phyloP scores from a whole-genome alignment of 2,888 invertebrate genomes.

The Hoplodrina ambigua region DNA sequence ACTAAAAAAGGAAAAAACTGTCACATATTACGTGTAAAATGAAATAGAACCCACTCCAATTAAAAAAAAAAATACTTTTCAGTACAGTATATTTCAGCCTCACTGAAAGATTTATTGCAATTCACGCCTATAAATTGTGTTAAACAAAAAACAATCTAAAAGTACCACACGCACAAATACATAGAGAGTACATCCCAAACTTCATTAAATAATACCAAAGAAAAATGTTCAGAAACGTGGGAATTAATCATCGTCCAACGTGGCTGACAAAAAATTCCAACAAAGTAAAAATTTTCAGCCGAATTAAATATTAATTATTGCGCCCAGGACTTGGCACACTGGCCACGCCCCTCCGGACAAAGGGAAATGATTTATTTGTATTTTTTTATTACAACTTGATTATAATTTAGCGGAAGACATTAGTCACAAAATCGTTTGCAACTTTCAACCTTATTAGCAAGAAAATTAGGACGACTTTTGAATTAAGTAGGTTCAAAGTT shows the following conservation, averaged over 20 bases:
- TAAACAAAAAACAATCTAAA: slow-evolving; percentile 28
- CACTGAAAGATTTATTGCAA: slow-evolving; percentile 38
- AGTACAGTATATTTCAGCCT: slow-evolving; percentile 35
- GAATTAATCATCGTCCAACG: slow-evolving; percentile 60
- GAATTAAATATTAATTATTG: slow-evolving; percentile 72
- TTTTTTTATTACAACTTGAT: slow-evolving; percentile 68
- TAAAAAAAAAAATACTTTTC: slow-evolving; percentile 21
- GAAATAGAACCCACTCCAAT: slow-evolving; percentile 26
- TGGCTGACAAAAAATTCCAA: slow-evolving; percentile 56
- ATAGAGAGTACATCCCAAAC: slow-evolving; percentile 33
- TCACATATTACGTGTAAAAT: slow-evolving; percentile 20
- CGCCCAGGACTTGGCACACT: slow-evolving; percentile 62
- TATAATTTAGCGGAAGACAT: slow-evolving; percentile 67
- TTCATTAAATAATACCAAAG: slow-evolving; percentile 50
- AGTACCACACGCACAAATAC: slow-evolving; percentile 27
- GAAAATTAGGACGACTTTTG: slow-evolving; percentile 32
- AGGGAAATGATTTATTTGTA: slow-evolving; percentile 71
- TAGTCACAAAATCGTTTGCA: slow-evolving; percentile 41
- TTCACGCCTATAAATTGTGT: slow-evolving; percentile 46
- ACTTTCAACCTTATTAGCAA: slow-evolving; percentile 38
- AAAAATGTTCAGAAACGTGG: slow-evolving; percentile 53
- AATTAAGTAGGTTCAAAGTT: slow-evolving; percentile 29
- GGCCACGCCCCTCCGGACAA: slow-evolving; percentile 63
- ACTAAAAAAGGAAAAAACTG: too few species aligned
- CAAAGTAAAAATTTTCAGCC: slow-evolving; percentile 69